Evolutionary conservation across 1,140 invertebrate genomes (phyloP), one percentile per base, ranked within the genome.

Genomic region (Polypedilum pembai): DNA sequence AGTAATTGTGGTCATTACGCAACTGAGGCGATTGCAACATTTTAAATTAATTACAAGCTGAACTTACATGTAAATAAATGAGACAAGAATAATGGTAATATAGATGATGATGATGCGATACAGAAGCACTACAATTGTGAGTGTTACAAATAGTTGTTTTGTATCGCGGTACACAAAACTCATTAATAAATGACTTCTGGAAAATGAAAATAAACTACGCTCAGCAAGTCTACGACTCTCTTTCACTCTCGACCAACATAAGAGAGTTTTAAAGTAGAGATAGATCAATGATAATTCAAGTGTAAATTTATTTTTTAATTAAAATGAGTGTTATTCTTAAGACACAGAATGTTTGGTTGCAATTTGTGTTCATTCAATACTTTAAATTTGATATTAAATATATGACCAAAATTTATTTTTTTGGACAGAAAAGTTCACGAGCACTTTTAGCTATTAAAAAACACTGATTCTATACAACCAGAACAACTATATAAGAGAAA

Each of bases 281-380:
- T 56, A 12, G 41, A 45, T 15, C 3, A 56, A n/a, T 4, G 45
- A 56, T 56, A 56, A 56, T 56, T 56, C 45, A 56, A 56, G 45
- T 56, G 45, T 56, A 56, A 56, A 56, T 56, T 56, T 56, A n/a
- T 56, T 56, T 56, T 56, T 56, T 56, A 56, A 56, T 56, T 56
- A 56, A 56, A 56, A 56, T 56, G 45, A 56, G 45, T n/a, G n/a
- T 56, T 56, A n/a, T 33, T 33, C 24, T 33, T 56, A n/a, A n/a
- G 45, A 56, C 45, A 56, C n/a, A n/a, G n/a, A n/a, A n/a, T n/a
- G n/a, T n/a, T n/a, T n/a, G n/a, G n/a, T n/a, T n/a, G n/a, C n/a
- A n/a, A n/a, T n/a, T n/a, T n/a, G n/a, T n/a, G n/a, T n/a, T n/a
- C n/a, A n/a, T n/a, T n/a, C n/a, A n/a, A n/a, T n/a, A n/a, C n/a